phyloP scores from a whole-genome alignment of 2,797 vertebrate species.

The Sebastes goodei region DNA sequence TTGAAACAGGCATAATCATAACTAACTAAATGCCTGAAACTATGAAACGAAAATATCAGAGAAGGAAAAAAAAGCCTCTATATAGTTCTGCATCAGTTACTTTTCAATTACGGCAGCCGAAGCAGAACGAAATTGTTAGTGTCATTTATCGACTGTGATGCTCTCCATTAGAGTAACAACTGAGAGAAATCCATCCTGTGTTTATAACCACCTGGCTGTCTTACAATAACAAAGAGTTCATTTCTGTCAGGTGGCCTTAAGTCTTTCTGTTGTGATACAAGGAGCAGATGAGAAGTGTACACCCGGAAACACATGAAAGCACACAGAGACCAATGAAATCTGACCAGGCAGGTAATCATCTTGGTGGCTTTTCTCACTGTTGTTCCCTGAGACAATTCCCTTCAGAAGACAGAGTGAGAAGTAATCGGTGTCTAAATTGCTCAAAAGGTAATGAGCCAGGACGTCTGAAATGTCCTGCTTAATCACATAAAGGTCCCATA shows the following conservation, averaged over 20 bases:
- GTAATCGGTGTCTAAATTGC: slow-evolving; percentile 83
- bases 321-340: slow-evolving; percentile 49
- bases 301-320: slow-evolving; percentile 51
- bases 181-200: slow-evolving; percentile 88
- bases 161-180: slow-evolving; percentile 89
- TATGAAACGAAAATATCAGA: slow-evolving; percentile 79
- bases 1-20: slow-evolving; percentile 67
- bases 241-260: slow-evolving; percentile 80
- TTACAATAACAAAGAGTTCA: slow-evolving; percentile 88
- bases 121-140: slow-evolving; percentile 91
- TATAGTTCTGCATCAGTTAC: slow-evolving; percentile 90
- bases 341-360: slow-evolving; percentile 63
- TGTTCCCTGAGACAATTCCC: slow-evolving; percentile 52
- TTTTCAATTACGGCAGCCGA: slow-evolving; percentile 92
- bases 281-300: slow-evolving; percentile 59
- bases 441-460: slow-evolving; percentile 67
- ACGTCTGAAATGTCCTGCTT: neutral
- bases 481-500: slow-evolving; percentile 1
- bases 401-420: slow-evolving; percentile 69
- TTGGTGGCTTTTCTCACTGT: slow-evolving; percentile 50
- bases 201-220: slow-evolving; percentile 90
- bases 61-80: slow-evolving; percentile 73
- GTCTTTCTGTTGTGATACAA: slow-evolving; percentile 72
- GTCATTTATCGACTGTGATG: slow-evolving; percentile 91
- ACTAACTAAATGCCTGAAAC: slow-evolving; percentile 74